Percentiles rank a stretch among this genome's conserved stretches.
Conservation (phyloP, 2,113 vertebrate species). For the Pandion haliaetus region DNA sequence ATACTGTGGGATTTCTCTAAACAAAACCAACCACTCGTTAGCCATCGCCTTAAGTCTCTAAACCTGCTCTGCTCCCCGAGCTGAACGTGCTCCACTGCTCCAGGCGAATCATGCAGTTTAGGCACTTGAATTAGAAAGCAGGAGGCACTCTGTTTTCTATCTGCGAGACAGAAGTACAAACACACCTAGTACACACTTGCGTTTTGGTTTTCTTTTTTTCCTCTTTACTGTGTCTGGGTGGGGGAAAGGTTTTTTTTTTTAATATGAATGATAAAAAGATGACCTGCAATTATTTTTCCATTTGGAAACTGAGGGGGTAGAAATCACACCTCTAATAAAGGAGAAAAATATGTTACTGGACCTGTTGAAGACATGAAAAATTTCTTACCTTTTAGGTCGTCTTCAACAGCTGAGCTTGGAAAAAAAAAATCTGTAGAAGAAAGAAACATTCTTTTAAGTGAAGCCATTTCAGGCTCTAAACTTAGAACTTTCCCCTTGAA, state of each 20-base stretch:
- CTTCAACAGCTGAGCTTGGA: background rate
- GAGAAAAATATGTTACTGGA: background rate
- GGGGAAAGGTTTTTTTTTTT: background rate
- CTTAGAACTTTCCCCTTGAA: background rate
- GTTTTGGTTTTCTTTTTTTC: background rate
- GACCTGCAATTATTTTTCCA: background rate
- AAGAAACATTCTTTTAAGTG: constrained; percentile 24
- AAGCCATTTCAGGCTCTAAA: background rate
- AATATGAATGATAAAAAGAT: background rate
- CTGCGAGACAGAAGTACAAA: background rate
- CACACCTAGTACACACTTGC: background rate
- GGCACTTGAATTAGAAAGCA: background rate
- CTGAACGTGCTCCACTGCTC: accelerated
- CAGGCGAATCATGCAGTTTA: background rate
- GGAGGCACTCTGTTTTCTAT: background rate
- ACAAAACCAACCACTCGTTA: background rate
- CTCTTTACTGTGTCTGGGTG: background rate
- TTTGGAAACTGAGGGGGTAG: background rate
- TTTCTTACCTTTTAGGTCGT: background rate
- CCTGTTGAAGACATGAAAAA: background rate
- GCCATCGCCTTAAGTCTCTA: background rate
- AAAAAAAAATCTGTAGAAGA: background rate
- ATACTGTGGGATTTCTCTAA: background rate
- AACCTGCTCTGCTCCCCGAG: background rate
- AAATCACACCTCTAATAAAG: background rate